Conservation (phyloP, 1,140 invertebrate species). For the Aphidius gifuensis region DNA sequence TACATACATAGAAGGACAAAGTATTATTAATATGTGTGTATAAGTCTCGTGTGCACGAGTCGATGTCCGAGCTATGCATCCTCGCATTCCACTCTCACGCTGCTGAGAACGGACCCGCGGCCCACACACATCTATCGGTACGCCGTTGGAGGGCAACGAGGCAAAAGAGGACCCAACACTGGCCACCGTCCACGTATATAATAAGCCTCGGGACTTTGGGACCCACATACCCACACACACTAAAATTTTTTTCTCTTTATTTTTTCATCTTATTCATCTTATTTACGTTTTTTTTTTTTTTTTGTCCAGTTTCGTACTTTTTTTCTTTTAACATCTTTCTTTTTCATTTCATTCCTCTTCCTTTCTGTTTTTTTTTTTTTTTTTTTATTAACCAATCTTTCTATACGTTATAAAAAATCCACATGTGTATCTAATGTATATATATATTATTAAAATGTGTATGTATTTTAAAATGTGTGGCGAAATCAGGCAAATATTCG, state of each 20-base stretch:
- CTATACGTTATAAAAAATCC: no score
- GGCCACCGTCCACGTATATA: constrained; percentile 9
- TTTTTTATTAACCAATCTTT: constrained; percentile 14
- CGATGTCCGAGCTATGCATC: constrained; percentile 40
- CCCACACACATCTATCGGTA: constrained; percentile 44
- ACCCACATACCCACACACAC: constrained; percentile 11
- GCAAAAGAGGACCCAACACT: background rate
- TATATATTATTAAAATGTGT: constrained; percentile 27
- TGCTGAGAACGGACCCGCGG: constrained; percentile 35
- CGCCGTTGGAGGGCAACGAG: constrained; percentile 28
- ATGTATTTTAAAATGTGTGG: constrained; percentile 1
- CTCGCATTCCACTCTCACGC: constrained; percentile 52
- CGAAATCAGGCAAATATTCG: background rate
- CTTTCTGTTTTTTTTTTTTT: constrained; percentile 21
- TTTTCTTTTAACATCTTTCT: no score
- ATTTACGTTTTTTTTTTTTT: constrained; percentile 8
- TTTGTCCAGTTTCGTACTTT: constrained; percentile 16
- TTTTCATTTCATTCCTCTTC: no score
- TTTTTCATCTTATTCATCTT: constrained; percentile 8
- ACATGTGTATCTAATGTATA: no score
- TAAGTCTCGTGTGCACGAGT: background rate
- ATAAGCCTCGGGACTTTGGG: constrained; percentile 22
- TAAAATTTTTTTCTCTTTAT: constrained; percentile 6
- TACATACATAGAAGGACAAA: no score
- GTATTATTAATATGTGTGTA: background rate